phyloP scores from a whole-genome alignment of 2,113 vertebrate species.

The Brachyistius frenatus region DNA sequence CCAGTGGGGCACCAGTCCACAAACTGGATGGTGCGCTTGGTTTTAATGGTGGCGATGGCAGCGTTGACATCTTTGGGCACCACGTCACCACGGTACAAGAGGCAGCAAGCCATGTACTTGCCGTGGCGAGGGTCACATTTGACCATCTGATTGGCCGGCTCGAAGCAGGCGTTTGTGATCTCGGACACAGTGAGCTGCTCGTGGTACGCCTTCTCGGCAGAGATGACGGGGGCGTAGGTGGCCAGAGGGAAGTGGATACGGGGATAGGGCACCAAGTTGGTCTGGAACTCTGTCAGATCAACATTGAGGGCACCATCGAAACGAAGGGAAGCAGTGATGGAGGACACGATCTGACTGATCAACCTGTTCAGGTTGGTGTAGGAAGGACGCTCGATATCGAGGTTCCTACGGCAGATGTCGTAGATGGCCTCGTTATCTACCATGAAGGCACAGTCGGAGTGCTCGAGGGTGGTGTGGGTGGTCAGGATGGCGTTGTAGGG shows the following conservation, averaged over 20 bases:
- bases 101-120: neutral
- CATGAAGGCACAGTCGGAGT: constrained; percentile 89
- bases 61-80: constrained; percentile 89
- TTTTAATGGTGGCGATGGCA: constrained; percentile 87
- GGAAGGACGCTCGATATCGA: constrained; percentile 84
- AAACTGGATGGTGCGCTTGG: constrained; percentile 84
- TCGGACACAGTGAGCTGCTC: constrained; percentile 68
- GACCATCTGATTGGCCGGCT: too few relatives aligned
- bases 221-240: constrained; percentile 85
- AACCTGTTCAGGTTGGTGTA: constrained; percentile 85
- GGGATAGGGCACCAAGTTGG: constrained; percentile 81
- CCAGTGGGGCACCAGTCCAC: too few relatives aligned
- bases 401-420: constrained; percentile 86
- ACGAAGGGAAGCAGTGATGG: constrained; percentile 86
- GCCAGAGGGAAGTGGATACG: constrained; percentile 82
- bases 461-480: constrained; percentile 89
- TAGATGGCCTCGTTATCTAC: constrained; percentile 89
- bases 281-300: constrained; percentile 91
- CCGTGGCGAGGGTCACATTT: too few relatives aligned
- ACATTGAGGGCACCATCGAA: constrained; percentile 91
- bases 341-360: constrained; percentile 78
- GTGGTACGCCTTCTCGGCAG: constrained; percentile 84
- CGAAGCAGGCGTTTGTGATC: too few relatives aligned
- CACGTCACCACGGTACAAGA: constrained; percentile 82
- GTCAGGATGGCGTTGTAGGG: constrained; percentile 88